These are phyloP conservation scores for Okamejei kenojei DNA, from an alignment of 2,797 vertebrate genomes.

Conservation along the genomic window DNA sequence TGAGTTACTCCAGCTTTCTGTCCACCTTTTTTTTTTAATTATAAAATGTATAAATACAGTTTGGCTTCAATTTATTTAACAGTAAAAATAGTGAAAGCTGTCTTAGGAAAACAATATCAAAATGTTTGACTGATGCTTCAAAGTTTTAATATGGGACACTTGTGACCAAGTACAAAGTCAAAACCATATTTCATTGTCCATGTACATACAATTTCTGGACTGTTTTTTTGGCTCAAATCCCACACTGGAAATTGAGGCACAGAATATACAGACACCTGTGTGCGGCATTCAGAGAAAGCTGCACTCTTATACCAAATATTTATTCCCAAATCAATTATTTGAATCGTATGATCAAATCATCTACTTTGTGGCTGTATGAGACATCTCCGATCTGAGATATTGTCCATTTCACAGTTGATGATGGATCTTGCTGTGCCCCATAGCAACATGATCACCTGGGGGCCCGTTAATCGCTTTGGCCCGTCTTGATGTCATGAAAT, in stretches of 20 bases:
- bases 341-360: neutral
- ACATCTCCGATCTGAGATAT: too few relatives aligned
- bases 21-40: too few relatives aligned
- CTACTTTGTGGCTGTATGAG: neutral
- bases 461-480: neutral
- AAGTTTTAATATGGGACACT: neutral
- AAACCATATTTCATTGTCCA: neutral
- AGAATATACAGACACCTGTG: neutral
- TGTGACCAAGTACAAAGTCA: neutral
- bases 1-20: too few relatives aligned
- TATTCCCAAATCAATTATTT: neutral
- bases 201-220: neutral
- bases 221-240: neutral
- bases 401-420: too few relatives aligned
- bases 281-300: neutral
- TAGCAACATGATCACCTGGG: neutral
- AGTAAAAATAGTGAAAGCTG: neutral
- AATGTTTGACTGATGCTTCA: neutral
- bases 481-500: neutral
- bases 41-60: neutral
- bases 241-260: neutral
- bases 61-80: neutral
- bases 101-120: neutral
- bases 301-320: neutral
- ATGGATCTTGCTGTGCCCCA: too few relatives aligned